phyloP scores from a whole-genome alignment of 2,113 vertebrate species.

The Hydrolagus affinis region DNA sequence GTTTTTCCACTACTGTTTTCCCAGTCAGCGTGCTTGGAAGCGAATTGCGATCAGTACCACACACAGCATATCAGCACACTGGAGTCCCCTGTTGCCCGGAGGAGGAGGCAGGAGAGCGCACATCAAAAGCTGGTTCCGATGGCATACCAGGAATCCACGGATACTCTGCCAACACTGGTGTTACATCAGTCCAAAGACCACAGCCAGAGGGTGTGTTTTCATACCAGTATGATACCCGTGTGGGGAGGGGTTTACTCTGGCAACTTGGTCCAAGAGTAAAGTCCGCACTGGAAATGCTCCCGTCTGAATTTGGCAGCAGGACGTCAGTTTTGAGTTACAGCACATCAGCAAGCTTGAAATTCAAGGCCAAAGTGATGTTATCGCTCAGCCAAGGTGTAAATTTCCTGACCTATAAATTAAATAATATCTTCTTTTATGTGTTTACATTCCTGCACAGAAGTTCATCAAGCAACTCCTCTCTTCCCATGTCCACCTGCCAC shows the following conservation, averaged over 20 bases:
- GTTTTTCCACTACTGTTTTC: constrained; percentile 18
- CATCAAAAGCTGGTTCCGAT: background rate
- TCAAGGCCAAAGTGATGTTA: background rate
- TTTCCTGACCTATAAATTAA: background rate
- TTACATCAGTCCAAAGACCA: background rate
- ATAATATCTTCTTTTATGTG: background rate
- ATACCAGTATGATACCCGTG: background rate
- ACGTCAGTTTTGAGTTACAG: background rate
- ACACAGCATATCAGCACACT: background rate
- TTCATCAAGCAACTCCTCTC: background rate
- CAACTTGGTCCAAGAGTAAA: background rate
- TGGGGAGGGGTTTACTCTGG: background rate
- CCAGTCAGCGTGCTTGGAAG: background rate
- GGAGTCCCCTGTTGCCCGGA: constrained; percentile 16
- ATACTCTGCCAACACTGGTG: background rate
- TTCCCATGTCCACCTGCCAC: background rate
- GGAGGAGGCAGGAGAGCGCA: background rate
- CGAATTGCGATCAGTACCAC: background rate
- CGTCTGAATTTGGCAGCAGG: background rate
- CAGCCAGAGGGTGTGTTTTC: constrained; percentile 2
- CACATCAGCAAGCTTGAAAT: background rate
- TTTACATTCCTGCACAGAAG: background rate
- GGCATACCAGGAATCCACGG: background rate
- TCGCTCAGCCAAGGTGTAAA: background rate
- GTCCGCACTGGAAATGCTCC: background rate